Percentiles rank a stretch among this genome's conserved stretches.
Evolutionary conservation across 2,113 vertebrate genomes (phyloP).

Genomic region (Oceanites oceanicus): DNA sequence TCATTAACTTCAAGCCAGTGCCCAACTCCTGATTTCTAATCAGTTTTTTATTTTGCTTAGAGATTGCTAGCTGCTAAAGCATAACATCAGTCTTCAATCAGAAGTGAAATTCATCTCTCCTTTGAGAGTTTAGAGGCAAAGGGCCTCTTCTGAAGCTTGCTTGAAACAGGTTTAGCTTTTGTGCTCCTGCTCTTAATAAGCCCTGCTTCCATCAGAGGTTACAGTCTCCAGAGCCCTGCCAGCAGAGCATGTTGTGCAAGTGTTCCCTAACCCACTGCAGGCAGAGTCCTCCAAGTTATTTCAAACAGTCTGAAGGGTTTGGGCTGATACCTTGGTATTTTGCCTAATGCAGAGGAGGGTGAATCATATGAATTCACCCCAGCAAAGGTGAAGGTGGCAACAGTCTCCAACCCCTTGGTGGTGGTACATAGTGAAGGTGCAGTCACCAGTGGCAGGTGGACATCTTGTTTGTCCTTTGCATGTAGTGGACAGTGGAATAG

Average conservation of each 20-base stretch:
- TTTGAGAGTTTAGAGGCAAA: neutral
- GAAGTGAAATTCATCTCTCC: neutral
- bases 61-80: neutral
- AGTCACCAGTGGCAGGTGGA: neutral
- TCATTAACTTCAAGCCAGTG: neutral
- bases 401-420: neutral
- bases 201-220: neutral
- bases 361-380: neutral
- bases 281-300: neutral
- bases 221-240: neutral
- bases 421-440: accelerated
- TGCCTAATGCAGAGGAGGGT: neutral
- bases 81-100: neutral
- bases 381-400: neutral
- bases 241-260: neutral
- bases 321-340: neutral
- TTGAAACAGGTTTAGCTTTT: neutral
- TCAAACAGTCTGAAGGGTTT: neutral
- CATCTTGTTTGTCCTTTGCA: neutral
- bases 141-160: neutral
- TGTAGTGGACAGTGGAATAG: too few species aligned
- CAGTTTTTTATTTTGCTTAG: neutral
- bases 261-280: neutral
- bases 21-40: neutral
- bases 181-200: neutral